These are phyloP conservation scores for Mesochorus sp. DNA, from an alignment of 2,888 invertebrate species.

Conservation along the genomic window DNA sequence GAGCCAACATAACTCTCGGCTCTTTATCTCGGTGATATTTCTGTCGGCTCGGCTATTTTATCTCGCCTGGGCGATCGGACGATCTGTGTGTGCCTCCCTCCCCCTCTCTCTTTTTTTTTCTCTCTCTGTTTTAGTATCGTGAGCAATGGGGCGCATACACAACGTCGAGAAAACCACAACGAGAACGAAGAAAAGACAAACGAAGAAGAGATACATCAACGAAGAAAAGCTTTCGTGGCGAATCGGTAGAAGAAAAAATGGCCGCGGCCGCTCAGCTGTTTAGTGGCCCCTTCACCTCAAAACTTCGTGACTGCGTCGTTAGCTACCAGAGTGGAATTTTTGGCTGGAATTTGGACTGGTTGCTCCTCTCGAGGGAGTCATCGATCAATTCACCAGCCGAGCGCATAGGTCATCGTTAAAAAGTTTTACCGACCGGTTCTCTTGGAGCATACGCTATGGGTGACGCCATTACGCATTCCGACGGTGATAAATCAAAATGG, in stretches of 20 bases:
- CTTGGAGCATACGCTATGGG: background rate
- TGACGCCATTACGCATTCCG: conserved; percentile 7
- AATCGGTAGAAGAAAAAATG: conserved; percentile 54
- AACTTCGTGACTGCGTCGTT: conserved; percentile 31
- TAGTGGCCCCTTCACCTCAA: conserved; percentile 39
- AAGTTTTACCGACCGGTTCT: background rate
- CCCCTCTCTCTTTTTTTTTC: conserved; percentile 20
- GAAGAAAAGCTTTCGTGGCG: conserved; percentile 14
- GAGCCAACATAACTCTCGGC: conserved; percentile 68
- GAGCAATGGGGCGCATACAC: background rate
- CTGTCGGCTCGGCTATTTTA: conserved; percentile 70
- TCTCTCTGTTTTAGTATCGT: background rate
- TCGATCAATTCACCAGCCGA: conserved; percentile 12
- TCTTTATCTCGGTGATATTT: conserved; percentile 73
- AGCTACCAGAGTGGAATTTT: conserved; percentile 44
- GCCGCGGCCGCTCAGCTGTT: conserved; percentile 60
- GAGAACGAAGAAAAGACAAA: conserved; percentile 32
- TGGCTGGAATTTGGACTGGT: conserved; percentile 44
- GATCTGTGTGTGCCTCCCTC: too few species aligned
- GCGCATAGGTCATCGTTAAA: background rate
- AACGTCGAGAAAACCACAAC: background rate
- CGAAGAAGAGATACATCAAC: conserved; percentile 10
- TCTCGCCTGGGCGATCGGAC: conserved; percentile 61
- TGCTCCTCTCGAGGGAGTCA: conserved; percentile 38
- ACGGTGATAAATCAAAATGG: conserved; percentile 7